These are phyloP conservation scores for Ichneumoninae sp. DNA, from an alignment of 2,888 invertebrate species.

Conservation along the genomic window DNA sequence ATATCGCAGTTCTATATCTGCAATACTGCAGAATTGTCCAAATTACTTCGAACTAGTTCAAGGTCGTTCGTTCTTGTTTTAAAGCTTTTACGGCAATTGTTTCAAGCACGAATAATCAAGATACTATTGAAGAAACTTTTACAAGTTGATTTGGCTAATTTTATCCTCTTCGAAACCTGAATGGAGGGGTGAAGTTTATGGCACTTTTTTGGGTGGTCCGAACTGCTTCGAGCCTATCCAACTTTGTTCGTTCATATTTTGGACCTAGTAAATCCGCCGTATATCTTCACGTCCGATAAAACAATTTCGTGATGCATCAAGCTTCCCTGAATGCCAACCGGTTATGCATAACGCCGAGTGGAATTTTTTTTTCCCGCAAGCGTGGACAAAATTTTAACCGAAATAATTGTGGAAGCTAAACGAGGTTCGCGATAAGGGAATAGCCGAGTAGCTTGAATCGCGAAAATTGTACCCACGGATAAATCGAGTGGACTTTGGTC, in stretches of 20 bases:
- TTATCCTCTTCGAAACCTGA: neutral
- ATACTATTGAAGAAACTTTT: too few species aligned
- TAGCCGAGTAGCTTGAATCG: too few species aligned
- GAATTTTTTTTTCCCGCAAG: neutral
- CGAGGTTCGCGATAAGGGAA: neutral
- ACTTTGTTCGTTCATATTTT: too few species aligned
- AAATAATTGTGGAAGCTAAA: neutral
- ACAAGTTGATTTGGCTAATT: neutral
- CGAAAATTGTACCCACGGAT: neutral
- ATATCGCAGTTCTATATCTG: too few species aligned
- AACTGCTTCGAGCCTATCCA: too few species aligned
- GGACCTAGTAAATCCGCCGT: too few species aligned
- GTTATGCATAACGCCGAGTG: neutral
- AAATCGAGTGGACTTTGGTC: conserved; percentile 32
- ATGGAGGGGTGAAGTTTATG: neutral
- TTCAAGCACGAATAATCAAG: too few species aligned
- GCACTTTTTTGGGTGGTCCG: too few species aligned
- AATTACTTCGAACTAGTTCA: neutral
- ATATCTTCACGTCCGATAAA: neutral
- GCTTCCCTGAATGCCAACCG: neutral
- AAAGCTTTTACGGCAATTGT: too few species aligned
- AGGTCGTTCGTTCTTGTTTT: neutral
- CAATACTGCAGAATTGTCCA: too few species aligned
- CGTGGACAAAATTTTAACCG: neutral
- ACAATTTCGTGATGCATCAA: neutral